Evolutionary conservation across 2,888 invertebrate species (phyloP).

Genomic region (Platycheirus albimanus): DNA sequence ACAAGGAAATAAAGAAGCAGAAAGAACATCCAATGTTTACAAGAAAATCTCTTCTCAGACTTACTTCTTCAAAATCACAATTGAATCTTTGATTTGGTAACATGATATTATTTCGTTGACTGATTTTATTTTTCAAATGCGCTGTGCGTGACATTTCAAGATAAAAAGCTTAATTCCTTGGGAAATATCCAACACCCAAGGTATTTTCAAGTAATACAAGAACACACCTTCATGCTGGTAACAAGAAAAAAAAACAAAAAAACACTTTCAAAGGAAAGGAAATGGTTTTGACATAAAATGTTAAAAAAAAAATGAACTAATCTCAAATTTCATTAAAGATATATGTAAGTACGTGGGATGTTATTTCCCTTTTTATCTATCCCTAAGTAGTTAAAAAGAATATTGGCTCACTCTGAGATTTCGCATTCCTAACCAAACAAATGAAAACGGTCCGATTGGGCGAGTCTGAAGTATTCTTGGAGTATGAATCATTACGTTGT

Average conservation of each 20-base stretch:
- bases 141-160: slow-evolving; percentile 62
- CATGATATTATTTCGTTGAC: slow-evolving; percentile 51
- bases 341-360: background rate
- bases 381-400: slow-evolving; percentile 12
- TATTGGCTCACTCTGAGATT: slow-evolving; percentile 12
- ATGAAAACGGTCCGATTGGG: background rate
- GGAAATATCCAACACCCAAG: background rate
- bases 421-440: slow-evolving; percentile 2
- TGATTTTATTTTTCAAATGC: slow-evolving; percentile 52
- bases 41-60: background rate
- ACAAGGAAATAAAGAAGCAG: background rate
- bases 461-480: background rate
- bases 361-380: slow-evolving; percentile 1
- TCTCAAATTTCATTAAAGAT: slow-evolving; percentile 21
- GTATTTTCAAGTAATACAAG: background rate
- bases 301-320: slow-evolving; percentile 4
- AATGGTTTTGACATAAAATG: slow-evolving; percentile 18
- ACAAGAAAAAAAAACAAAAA: background rate
- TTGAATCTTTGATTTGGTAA: slow-evolving; percentile 61
- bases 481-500: background rate
- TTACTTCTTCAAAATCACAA: slow-evolving; percentile 26
- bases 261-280: slow-evolving; percentile 4
- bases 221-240: background rate
- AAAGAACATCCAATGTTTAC: background rate
- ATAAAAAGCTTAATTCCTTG: slow-evolving; percentile 49